Evolutionary conservation across 2,888 invertebrate genomes (phyloP), one percentile per base, ranked within the genome.

Genomic region (Caenorhabditis drosophilae): DNA sequence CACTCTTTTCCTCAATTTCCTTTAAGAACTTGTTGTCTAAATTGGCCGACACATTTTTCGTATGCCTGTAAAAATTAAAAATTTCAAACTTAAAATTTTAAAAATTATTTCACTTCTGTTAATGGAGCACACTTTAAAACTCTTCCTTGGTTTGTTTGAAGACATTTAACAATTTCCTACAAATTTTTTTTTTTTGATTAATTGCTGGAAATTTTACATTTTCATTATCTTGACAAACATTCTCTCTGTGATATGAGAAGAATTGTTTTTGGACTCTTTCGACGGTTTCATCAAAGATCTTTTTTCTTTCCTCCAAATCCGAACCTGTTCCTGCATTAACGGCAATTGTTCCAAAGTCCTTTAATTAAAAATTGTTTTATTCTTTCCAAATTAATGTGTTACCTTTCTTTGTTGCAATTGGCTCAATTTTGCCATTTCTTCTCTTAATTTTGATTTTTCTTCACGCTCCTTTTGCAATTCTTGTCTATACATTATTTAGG

Each of bases 271-370:
- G 64, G 18, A 80, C 78, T 2, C 77, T 72, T 38, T 80, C 71
- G 15, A 78, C 81, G 9, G 80, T 79, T 15, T 81, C 80, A 20
- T 82, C 77, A 60, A 81, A 82, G 47, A 79, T 70, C 47, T 73
- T 75, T 68, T 79, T 79, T 55, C 76, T 71, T 44, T 80, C 79
- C 52, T 81, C 80, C 47, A 80, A 69, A 55, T 79, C 76, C 2
- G 35, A 52, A 45, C 44, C 44, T 25, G 50, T 52, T 36, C 57
- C 59, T 16, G 27, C 35, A 7, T 46, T 23, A n/a, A n/a, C n/a
- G n/a, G n/a, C n/a, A n/a, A n/a, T n/a, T n/a, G n/a, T n/a, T n/a
- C n/a, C n/a, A n/a, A n/a, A n/a, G n/a, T n/a, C n/a, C n/a, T 23
- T 25, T 7, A 45, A 27, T 31, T 18, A 22, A 22, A 41, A 50